Evolutionary conservation across 2,888 invertebrate species (phyloP).

Genomic region (Meteorus cinctellus): DNA sequence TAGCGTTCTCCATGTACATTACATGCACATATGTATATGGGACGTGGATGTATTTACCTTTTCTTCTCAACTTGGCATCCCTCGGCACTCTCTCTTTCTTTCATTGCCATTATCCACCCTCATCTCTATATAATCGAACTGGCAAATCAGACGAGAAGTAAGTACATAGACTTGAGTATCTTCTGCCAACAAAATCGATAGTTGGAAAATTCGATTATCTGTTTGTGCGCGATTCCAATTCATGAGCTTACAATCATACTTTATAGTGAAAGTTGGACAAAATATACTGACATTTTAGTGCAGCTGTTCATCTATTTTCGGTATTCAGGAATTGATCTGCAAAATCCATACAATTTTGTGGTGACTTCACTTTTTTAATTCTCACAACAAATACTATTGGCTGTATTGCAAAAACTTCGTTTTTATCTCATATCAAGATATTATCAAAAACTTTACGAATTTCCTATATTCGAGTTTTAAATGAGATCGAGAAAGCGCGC

Average conservation of each 20-base stretch:
- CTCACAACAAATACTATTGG: no score
- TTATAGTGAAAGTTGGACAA: no score
- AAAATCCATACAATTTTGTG: no score
- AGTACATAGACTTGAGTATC: neutral
- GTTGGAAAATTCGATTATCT: constrained; percentile 12
- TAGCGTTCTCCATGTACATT: neutral
- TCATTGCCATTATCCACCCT: neutral
- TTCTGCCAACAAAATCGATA: constrained; percentile 13
- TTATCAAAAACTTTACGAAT: no score
- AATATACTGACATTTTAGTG: no score
- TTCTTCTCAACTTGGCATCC: neutral
- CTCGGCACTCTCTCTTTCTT: neutral
- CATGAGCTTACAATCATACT: neutral
- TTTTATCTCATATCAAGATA: no score
- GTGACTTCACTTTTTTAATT: no score
- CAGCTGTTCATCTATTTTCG: no score
- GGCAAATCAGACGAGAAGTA: constrained; percentile 7
- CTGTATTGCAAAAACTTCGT: no score
- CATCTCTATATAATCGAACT: constrained; percentile 27
- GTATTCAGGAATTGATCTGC: no score
- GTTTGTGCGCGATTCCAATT: neutral
- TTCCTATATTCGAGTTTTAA: no score
- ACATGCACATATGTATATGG: neutral
- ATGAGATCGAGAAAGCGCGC: no score
- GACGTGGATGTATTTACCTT: neutral